Conservation (phyloP, 2,797 vertebrate genomes). For the Leontopithecus rosalia region DNA sequence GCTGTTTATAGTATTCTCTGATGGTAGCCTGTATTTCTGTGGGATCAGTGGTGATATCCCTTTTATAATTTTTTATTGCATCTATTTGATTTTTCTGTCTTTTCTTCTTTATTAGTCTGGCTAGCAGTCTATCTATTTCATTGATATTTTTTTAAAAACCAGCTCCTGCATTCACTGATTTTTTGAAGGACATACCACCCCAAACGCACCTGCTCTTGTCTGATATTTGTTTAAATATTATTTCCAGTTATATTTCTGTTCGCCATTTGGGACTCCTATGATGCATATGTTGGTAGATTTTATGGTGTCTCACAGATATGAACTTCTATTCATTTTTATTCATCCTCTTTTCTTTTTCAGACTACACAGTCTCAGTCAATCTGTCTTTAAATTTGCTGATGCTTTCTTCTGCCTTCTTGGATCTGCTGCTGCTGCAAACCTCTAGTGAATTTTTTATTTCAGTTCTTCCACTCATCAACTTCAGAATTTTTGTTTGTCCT, state of each 20-base stretch:
- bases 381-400: not conserved
- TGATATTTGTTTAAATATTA: not conserved
- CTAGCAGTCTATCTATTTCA: too few species aligned
- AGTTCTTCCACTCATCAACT: not conserved
- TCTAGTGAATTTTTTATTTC: not conserved
- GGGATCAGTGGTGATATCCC: too few species aligned
- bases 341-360: not conserved
- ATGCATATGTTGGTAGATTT: not conserved
- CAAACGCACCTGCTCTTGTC: not conserved
- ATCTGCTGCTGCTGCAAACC: not conserved
- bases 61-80: too few species aligned
- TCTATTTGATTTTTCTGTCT: too few species aligned
- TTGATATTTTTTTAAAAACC: too few species aligned
- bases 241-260: not conserved
- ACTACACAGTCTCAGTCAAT: not conserved
- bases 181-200: too few species aligned
- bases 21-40: too few species aligned
- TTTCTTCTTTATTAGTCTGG: too few species aligned
- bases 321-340: not conserved
- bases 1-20: too few species aligned
- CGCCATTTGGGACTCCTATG: not conserved
- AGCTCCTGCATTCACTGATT: too few species aligned
- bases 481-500: not conserved
- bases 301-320: not conserved
- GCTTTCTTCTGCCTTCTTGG: not conserved